A percentile compares a stretch with the other conserved stretches of the same genome.
These are phyloP conservation scores for Bombus huntii DNA, from an alignment of 1,140 invertebrate species.

Conservation along the genomic window DNA sequence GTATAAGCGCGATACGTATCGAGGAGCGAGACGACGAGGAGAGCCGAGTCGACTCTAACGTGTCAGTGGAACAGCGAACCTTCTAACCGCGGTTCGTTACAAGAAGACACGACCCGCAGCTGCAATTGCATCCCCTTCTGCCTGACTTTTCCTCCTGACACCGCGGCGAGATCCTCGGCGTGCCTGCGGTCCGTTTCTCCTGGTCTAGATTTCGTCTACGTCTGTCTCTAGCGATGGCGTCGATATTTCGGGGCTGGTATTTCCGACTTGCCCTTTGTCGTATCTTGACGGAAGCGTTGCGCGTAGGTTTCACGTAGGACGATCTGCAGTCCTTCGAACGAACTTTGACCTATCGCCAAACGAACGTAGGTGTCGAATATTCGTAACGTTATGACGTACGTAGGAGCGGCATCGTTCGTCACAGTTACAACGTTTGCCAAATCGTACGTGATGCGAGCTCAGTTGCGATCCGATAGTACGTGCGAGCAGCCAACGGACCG, in stretches of 20 bases:
- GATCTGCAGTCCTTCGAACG: not conserved
- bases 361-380: not conserved
- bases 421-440: too few species aligned
- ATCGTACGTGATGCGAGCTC: not conserved
- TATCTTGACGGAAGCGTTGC: not conserved
- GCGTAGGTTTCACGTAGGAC: not conserved
- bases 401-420: too few species aligned
- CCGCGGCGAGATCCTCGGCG: conserved; percentile 9
- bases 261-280: not conserved
- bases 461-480: not conserved
- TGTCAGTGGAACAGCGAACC: not conserved
- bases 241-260: not conserved
- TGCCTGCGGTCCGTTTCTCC: conserved; percentile 51
- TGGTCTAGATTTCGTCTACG: conserved; percentile 45
- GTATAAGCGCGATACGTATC: not conserved
- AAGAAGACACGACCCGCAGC: conserved; percentile 55
- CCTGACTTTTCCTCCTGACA: not conserved
- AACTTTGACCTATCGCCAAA: conserved; percentile 8
- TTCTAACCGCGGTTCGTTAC: conserved; percentile 32
- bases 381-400: not conserved
- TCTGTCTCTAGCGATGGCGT: not conserved
- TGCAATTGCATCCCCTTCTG: conserved; percentile 1
- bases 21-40: not conserved
- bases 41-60: not conserved
- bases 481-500: too few species aligned